A percentile compares a stretch with the other conserved stretches of the same genome.
Evolutionary conservation across 2,888 invertebrate genomes (phyloP).

Genomic region (Paralinhomoeus sp.): DNA sequence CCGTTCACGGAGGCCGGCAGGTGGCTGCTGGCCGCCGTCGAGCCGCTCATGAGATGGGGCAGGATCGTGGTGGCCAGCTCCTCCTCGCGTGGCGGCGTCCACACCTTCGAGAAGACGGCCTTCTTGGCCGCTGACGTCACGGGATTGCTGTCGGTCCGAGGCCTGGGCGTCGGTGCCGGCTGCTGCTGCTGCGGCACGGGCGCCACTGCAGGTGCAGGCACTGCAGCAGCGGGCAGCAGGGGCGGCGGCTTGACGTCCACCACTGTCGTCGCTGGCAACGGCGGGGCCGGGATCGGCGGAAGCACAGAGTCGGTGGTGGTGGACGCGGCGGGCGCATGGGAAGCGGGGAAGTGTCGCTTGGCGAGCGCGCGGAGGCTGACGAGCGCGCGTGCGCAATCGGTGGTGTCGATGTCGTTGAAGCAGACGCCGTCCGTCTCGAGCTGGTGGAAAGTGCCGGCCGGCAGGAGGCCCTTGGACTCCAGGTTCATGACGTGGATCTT

Average conservation of each 20-base stretch:
- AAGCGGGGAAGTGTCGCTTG: no score
- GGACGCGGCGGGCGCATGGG: not conserved
- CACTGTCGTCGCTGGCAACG: not conserved
- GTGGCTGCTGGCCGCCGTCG: no score
- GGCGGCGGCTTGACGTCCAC: no score
- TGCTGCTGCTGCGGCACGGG: no score
- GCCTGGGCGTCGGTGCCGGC: no score
- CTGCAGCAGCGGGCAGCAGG: no score
- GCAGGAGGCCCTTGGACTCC: slow-evolving; percentile 39
- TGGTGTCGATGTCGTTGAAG: slow-evolving; percentile 82
- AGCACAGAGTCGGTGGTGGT: not conserved
- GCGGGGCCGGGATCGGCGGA: not conserved
- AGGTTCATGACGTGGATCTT: slow-evolving; percentile 28
- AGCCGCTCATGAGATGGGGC: no score
- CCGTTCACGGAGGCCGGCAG: no score
- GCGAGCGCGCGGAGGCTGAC: slow-evolving; percentile 44
- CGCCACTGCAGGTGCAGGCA: no score
- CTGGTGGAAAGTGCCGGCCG: slow-evolving; percentile 71
- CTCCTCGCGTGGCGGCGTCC: not conserved
- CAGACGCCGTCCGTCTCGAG: slow-evolving; percentile 46
- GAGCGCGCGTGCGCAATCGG: slow-evolving; percentile 79
- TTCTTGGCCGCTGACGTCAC: no score
- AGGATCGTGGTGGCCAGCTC: no score
- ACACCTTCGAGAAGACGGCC: not conserved
- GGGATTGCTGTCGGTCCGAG: not conserved